Conservation (phyloP, 92 coral and sea anemone genomes). For the Palythoa heliodiscus region DNA sequence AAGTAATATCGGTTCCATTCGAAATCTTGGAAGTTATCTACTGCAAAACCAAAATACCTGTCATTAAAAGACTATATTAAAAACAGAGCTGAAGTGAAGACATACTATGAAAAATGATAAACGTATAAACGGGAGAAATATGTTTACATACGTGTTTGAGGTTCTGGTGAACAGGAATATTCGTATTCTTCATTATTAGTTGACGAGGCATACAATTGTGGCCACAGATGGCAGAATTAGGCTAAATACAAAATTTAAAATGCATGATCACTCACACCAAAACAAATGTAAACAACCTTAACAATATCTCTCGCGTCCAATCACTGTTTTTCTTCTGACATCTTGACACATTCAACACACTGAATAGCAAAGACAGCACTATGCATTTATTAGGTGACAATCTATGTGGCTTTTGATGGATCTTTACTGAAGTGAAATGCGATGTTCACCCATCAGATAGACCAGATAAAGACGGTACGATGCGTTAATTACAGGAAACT, state of each 20-base stretch:
- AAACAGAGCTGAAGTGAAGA: background rate
- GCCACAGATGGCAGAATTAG: background rate
- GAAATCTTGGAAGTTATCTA: too few species aligned
- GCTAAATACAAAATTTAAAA: background rate
- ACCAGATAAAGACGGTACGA: background rate
- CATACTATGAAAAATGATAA: background rate
- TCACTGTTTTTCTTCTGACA: constrained; percentile 18
- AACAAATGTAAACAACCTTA: background rate
- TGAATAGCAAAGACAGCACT: constrained; percentile 25
- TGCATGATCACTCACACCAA: background rate
- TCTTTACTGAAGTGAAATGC: background rate
- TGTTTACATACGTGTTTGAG: background rate
- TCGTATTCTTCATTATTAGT: background rate
- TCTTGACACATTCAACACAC: background rate
- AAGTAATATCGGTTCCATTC: too few species aligned
- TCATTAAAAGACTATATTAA: background rate
- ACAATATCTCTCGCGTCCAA: background rate
- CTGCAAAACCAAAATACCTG: background rate
- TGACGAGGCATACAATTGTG: background rate
- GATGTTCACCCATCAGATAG: background rate
- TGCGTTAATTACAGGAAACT: background rate
- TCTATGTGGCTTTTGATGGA: background rate
- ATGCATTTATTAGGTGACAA: background rate
- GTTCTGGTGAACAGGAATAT: background rate
- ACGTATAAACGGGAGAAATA: background rate